A percentile compares a stretch with the other conserved stretches of the same genome.
Evolutionary conservation across 2,888 invertebrate genomes (phyloP).

Genomic region (Monoplex corrugatus): DNA sequence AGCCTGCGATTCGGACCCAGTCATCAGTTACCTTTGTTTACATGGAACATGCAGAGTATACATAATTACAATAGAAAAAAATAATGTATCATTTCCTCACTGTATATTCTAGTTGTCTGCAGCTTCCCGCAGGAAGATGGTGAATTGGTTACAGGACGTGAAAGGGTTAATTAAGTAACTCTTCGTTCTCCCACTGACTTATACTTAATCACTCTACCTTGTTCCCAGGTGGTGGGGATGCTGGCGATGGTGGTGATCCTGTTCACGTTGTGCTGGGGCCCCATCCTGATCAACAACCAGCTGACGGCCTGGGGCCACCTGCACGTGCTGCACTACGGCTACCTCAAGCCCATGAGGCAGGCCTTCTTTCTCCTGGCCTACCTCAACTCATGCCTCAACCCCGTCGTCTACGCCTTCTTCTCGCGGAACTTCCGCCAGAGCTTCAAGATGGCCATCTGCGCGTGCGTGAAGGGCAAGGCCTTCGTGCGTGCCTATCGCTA

Average conservation of each 20-base stretch:
- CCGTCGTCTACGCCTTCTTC: constrained; percentile 89
- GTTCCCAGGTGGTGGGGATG: constrained; percentile 88
- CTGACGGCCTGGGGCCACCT: constrained; percentile 85
- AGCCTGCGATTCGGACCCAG: too few species aligned
- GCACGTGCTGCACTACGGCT: constrained; percentile 82
- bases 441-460: constrained; percentile 71
- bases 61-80: neutral
- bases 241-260: constrained; percentile 87
- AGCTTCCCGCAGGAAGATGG: too few species aligned
- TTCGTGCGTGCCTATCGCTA: constrained; percentile 61
- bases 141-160: too few species aligned
- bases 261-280: constrained; percentile 88
- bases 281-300: constrained; percentile 86
- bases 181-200: too few species aligned
- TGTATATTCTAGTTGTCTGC: neutral
- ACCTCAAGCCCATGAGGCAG: constrained; percentile 85
- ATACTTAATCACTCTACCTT: too few species aligned
- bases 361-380: constrained; percentile 87
- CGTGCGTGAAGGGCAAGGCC: constrained; percentile 62
- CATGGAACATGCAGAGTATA: too few species aligned
- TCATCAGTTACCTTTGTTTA: too few species aligned
- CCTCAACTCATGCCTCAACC: constrained; percentile 88
- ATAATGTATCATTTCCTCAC: neutral
- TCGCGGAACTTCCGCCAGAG: constrained; percentile 86
- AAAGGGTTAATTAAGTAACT: too few species aligned